Base-by-base conservation (phyloP, 2,797 vertebrate genomes). In the Rhinatrema bivittatum region DNA sequence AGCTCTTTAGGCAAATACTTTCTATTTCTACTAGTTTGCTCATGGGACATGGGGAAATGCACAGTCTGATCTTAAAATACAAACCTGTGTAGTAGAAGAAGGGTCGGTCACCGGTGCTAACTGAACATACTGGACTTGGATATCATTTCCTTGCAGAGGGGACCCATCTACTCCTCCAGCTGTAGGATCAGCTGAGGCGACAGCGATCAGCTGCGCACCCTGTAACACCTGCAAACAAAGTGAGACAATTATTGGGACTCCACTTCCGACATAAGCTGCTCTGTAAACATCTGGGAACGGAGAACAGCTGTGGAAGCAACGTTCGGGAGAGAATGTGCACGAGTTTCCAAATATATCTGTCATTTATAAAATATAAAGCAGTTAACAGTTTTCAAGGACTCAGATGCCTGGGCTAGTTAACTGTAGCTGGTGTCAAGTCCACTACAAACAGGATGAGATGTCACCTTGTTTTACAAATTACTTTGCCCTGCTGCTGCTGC, bases 61-160 rank as follows among this genome's bases (percentile, higher is more conserved):
- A n/a, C n/a, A n/a, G n/a, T n/a, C n/a, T n/a, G n/a, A n/a, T n/a
- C n/a, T n/a, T n/a, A n/a, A n/a, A 18, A 16, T 32, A 60, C 78
- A 41, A 72, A 98, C 95, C 76, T 96, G 93, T 16, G 82, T 82
- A 3, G 82, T 23, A 2, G 86, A 65, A 2, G 87, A 55, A 62
- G 94, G 91, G 51, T 98, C 95, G 2, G 87, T 73, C 35, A 98
- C 94, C 0, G 94, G 89, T 0, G 93, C 95, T 35, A 99, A 81
- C 57, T 98, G 96, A 46, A 99, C 96, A 5, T 99, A 98, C 35
- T 98, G 96, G 46, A 99, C 96, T 71, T 99, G 96, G 65, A 99
- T 99, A 60, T 98, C 94, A 4, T 90, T 89, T 18, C 88, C 86
- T 60, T 91, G 94, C 9, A 99, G 88, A 0, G 91, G 57, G 0